Evolutionary conservation across 2,797 vertebrate genomes (phyloP).

Genomic region (Jordanella pulchra): DNA sequence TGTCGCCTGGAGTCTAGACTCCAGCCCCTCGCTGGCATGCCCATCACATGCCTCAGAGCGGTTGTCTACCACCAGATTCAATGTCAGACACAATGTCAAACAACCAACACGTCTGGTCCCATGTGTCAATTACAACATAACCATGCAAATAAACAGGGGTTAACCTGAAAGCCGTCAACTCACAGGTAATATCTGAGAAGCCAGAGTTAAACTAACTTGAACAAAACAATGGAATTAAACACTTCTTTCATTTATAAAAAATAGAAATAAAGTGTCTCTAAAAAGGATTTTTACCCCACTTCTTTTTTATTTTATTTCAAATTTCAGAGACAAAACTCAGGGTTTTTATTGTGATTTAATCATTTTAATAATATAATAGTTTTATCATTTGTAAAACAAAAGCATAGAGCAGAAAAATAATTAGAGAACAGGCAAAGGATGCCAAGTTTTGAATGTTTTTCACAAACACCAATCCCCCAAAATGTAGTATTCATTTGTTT

Average conservation of each 20-base stretch:
- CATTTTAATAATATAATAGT: no score
- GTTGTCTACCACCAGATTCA: constrained; percentile 66
- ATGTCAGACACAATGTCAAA: constrained; percentile 81
- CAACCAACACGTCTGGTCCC: constrained; percentile 55
- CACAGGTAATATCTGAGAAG: not conserved
- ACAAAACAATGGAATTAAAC: not conserved
- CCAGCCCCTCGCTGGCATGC: constrained; percentile 57
- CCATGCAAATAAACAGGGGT: constrained; percentile 36
- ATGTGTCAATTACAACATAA: constrained; percentile 69
- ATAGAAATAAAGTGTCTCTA: not conserved
- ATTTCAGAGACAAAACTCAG: not conserved
- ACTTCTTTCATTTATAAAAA: not conserved
- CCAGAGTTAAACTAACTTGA: not conserved
- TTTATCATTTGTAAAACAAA: no score
- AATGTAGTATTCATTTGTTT: not conserved
- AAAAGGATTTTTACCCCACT: not conserved
- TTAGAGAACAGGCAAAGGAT: no score
- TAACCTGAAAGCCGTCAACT: constrained; percentile 44
- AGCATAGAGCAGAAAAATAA: no score
- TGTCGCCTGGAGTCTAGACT: constrained; percentile 78
- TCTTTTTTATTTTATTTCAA: not conserved
- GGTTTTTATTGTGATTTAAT: not conserved
- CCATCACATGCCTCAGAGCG: constrained; percentile 75
- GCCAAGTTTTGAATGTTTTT: not conserved
- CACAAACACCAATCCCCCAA: not conserved